A percentile compares a stretch with the other conserved stretches of the same genome.
Conservation (phyloP, 2,797 vertebrate genomes). For the Smutsia gigantea region DNA sequence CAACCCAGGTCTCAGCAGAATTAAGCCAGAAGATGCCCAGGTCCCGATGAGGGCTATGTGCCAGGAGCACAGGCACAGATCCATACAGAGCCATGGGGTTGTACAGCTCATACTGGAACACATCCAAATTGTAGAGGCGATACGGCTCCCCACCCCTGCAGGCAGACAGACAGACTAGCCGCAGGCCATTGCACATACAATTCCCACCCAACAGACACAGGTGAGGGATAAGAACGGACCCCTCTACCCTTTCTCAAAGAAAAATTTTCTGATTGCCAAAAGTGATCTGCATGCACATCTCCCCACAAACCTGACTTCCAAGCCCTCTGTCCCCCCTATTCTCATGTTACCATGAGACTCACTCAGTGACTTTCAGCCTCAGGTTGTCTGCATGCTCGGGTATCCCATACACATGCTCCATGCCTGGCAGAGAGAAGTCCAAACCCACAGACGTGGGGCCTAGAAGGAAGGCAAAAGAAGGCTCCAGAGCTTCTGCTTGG, state of each 20-base stretch:
- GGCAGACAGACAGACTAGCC: background rate
- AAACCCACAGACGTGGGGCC: conserved; percentile 94
- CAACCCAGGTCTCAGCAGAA: conserved; percentile 97
- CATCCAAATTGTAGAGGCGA: conserved; percentile 96
- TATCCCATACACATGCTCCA: conserved; percentile 96
- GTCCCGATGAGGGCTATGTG: conserved; percentile 91
- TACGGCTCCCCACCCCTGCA: conserved; percentile 93
- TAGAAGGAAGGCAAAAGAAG: conserved; percentile 71
- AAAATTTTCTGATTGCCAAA: background rate
- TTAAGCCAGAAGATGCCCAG: conserved; percentile 97
- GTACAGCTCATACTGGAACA: conserved; percentile 96
- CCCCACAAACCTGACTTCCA: background rate
- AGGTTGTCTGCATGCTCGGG: conserved; percentile 94
- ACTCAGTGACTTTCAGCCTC: conserved; percentile 95
- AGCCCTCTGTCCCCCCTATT: too few species aligned
- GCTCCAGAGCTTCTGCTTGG: background rate
- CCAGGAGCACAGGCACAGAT: conserved; percentile 92
- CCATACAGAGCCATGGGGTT: conserved; percentile 97
- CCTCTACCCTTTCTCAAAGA: background rate
- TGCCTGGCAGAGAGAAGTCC: conserved; percentile 95
- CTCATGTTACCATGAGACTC: conserved; percentile 76
- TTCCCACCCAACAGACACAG: background rate
- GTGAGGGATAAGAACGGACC: background rate
- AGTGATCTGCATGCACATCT: background rate
- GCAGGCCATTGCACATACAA: background rate